A percentile compares a stretch with the other conserved stretches of the same genome.
These are phyloP conservation scores for Moxostoma hubbsi DNA, from an alignment of 2,797 vertebrate species.

Conservation along the genomic window DNA sequence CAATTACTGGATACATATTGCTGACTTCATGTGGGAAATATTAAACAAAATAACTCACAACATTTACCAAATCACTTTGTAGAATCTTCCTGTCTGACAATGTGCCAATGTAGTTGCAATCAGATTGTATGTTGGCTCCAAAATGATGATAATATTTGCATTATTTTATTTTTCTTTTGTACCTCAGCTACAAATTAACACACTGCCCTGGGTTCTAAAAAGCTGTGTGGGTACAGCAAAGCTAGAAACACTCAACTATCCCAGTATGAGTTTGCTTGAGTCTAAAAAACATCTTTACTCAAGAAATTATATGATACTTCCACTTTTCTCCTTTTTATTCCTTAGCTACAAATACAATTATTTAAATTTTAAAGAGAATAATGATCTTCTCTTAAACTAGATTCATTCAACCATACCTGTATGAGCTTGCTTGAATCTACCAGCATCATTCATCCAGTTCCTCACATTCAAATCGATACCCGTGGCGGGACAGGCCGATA, in stretches of 20 bases:
- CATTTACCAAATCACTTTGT: constrained; percentile 32
- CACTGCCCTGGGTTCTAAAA: neutral
- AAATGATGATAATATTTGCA: constrained; percentile 22
- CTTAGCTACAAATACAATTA: neutral
- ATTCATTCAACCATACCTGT: no score
- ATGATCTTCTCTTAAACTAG: neutral
- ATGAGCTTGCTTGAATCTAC: neutral
- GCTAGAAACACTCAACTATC: neutral
- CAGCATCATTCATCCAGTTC: neutral
- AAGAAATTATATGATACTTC: neutral
- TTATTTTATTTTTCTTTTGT: neutral
- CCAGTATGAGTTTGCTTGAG: neutral
- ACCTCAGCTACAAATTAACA: neutral
- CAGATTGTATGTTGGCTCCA: neutral
- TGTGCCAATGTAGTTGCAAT: neutral
- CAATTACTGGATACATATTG: constrained; percentile 43
- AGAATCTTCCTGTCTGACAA: constrained; percentile 34
- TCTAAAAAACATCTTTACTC: constrained; percentile 10
- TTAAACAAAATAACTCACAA: constrained; percentile 25
- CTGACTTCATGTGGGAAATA: constrained; percentile 7
- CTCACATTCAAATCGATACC: neutral
- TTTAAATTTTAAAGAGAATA: constrained; percentile 8
- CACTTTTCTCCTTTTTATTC: neutral
- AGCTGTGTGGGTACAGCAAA: constrained; percentile 2
- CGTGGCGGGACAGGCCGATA: neutral